These are phyloP conservation scores for Ectropis crepuscularia DNA, from an alignment of 2,888 invertebrate genomes.

Conservation along the genomic window DNA sequence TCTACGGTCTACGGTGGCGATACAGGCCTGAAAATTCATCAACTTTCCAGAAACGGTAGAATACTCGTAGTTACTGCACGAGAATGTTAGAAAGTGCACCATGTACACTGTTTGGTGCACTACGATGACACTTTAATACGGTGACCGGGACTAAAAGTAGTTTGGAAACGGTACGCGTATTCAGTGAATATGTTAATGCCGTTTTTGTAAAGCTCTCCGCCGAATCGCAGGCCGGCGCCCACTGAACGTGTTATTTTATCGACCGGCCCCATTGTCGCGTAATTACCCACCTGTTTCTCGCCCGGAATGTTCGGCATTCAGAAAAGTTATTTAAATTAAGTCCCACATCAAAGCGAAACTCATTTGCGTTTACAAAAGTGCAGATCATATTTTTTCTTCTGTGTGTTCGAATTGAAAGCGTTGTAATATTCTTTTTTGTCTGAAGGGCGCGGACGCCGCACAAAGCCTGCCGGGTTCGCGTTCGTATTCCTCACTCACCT, in stretches of 20 bases:
- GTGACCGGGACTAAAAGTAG: constrained; percentile 33
- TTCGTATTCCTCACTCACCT: constrained; percentile 80
- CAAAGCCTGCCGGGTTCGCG: constrained; percentile 75
- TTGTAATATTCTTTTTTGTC: constrained; percentile 80
- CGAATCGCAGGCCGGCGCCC: constrained; percentile 26
- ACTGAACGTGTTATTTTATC: constrained; percentile 39
- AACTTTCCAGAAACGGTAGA: too few species aligned
- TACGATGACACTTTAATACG: constrained; percentile 48
- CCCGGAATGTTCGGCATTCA: constrained; percentile 48
- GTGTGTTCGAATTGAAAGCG: constrained; percentile 79
- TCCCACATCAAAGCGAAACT: constrained; percentile 75
- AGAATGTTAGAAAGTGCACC: constrained; percentile 47
- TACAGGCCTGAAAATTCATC: too few species aligned
- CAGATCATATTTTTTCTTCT: constrained; percentile 79
- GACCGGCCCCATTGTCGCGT: constrained; percentile 51
- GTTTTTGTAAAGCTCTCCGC: constrained; percentile 26
- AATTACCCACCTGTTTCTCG: constrained; percentile 53
- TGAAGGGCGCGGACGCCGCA: constrained; percentile 60
- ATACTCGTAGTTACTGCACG: too few species aligned
- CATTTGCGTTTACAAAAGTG: constrained; percentile 82
- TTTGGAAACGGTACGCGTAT: constrained; percentile 23
- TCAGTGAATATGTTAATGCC: constrained; percentile 36
- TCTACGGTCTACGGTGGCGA: too few species aligned
- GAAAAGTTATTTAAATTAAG: constrained; percentile 73
- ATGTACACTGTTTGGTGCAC: constrained; percentile 43